Base-by-base conservation (phyloP, 2,797 vertebrate species). In the Gallinago stenura region DNA sequence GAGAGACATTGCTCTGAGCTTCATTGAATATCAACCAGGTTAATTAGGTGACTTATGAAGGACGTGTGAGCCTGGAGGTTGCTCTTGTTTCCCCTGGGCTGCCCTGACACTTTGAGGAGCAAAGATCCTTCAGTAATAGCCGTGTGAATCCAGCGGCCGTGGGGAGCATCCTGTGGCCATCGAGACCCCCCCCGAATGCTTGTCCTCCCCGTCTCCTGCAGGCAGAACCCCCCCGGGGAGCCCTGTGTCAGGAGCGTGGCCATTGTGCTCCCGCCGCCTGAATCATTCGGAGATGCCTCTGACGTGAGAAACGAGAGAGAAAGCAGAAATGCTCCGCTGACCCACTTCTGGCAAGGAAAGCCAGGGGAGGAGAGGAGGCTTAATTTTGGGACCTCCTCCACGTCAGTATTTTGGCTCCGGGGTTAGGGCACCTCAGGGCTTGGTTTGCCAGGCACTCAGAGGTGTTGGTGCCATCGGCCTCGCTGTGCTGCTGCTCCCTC, bases 131-230 rank as follows among this genome's bases (percentile, higher is more conserved):
- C 17, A 76, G 39, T 39, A 77, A 22, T 9, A 54, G 13, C 31
- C 0, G 0, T 75, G 35, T 0, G 2, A 61, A 66, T 46, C 6
- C 70, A 62, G 48, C 0, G 0, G 73, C 33, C 1, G 0, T 1
- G 1, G n/a, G 33, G 50, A 91, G 35, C 37, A 16, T 45, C 48
- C 26, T 78, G 24, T 48, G 35, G 41, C 26, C 2, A 0, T 5
- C 14, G 41, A 46, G 22, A 16, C 22, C 16, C 16, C 24, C 50
- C 50, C 51, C 1, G 3, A 26, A 31, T 35, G 14, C 28, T 60
- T 37, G 39, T 81, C 31, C 41, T 75, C 10, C 28, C 41, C 26
- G 26, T 31, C 31, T 54, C 46, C 76, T 50, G 39, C 18, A 37
- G 75, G 41, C 2, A 1, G 48, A 62, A 62, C 11, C 13, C 31